phyloP scores from a whole-genome alignment of 2,888 invertebrate genomes.

The Acronicta aceris region DNA sequence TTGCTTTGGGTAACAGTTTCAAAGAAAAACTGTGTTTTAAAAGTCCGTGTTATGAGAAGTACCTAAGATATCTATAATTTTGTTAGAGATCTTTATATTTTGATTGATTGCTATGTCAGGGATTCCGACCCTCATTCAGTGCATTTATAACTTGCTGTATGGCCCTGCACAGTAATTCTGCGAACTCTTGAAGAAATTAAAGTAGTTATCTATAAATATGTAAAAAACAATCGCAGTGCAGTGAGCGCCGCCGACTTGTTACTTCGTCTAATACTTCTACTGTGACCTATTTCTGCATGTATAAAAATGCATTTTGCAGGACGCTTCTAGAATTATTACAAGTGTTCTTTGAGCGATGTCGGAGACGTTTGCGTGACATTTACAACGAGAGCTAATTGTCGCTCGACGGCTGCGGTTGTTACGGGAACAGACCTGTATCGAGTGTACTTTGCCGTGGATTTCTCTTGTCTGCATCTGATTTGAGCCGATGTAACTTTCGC shows the following conservation, averaged over 20 bases:
- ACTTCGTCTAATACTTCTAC: slow-evolving; percentile 41
- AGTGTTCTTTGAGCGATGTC: slow-evolving; percentile 37
- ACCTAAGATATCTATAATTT: not conserved
- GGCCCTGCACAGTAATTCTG: slow-evolving; percentile 12
- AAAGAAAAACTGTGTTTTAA: slow-evolving; percentile 8
- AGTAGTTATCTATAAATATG: slow-evolving; percentile 48
- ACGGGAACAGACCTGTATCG: slow-evolving; percentile 73
- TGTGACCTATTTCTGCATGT: slow-evolving; percentile 48
- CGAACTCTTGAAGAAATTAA: slow-evolving; percentile 45
- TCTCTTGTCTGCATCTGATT: slow-evolving; percentile 82
- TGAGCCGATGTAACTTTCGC: slow-evolving; percentile 81
- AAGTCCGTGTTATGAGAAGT: slow-evolving; percentile 10
- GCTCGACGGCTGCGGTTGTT: slow-evolving; percentile 71
- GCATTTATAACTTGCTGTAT: slow-evolving; percentile 9
- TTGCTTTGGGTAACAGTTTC: slow-evolving; percentile 34
- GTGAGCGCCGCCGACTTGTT: slow-evolving; percentile 28
- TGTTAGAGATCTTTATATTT: slow-evolving; percentile 9
- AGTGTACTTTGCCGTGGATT: slow-evolving; percentile 74
- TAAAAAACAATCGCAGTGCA: slow-evolving; percentile 44
- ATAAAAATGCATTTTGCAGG: slow-evolving; percentile 54
- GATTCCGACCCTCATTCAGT: slow-evolving; percentile 11
- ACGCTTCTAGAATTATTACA: slow-evolving; percentile 48
- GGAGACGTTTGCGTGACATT: slow-evolving; percentile 80
- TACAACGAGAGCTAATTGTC: slow-evolving; percentile 80
- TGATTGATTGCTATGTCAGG: not conserved